Percentiles rank a stretch among this genome's conserved stretches.
Conservation (phyloP, 1,140 invertebrate species). For the Leguminivora glycinivorella region DNA sequence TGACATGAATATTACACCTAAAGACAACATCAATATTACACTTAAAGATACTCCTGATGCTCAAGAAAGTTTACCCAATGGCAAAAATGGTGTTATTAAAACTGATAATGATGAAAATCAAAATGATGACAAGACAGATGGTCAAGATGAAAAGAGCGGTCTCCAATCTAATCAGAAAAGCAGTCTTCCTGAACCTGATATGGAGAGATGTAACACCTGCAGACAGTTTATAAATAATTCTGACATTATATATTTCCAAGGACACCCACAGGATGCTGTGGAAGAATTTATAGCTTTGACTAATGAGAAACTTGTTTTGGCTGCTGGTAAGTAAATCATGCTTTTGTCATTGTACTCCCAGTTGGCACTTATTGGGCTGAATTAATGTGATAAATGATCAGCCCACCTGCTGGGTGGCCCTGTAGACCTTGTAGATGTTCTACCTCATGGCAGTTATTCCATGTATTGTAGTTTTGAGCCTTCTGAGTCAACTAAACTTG, state of each 20-base stretch:
- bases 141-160: background rate
- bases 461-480: no score
- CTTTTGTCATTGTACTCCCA: no score
- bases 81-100: background rate
- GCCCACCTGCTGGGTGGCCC: no score
- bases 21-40: background rate
- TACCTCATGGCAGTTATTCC: no score
- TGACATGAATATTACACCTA: constrained; percentile 3
- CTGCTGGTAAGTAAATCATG: constrained; percentile 83
- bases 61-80: background rate
- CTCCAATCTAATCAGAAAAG: constrained; percentile 9
- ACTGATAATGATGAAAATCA: constrained; percentile 22
- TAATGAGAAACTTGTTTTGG: constrained; percentile 86
- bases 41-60: background rate
- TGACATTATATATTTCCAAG: constrained; percentile 84
- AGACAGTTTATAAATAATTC: constrained; percentile 82
- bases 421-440: no score
- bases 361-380: no score
- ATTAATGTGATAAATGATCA: no score
- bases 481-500: no score
- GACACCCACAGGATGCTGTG: constrained; percentile 86
- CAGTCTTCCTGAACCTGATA: constrained; percentile 37
- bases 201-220: constrained; percentile 67
- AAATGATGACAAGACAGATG: background rate
- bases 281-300: constrained; percentile 89